Conservation (phyloP, 1,140 invertebrate genomes). For the Drosophila aff. region DNA sequence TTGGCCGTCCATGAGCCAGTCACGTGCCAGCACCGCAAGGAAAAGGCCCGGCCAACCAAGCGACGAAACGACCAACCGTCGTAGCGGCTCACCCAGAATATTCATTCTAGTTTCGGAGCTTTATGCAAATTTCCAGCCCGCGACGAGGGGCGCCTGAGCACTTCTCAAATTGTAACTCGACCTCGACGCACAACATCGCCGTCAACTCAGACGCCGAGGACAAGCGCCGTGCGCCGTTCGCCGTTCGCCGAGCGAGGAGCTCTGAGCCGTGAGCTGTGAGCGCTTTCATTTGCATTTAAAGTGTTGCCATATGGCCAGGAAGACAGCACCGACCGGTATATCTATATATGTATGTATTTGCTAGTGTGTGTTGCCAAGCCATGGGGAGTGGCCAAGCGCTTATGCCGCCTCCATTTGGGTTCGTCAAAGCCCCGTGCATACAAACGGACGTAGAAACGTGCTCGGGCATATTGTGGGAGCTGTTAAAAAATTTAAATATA, state of each 20-base stretch:
- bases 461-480: conserved; percentile 23
- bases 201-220: conserved; percentile 61
- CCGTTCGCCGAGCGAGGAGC: no score
- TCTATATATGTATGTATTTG: no score
- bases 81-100: conserved; percentile 48
- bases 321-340: conserved; percentile 22
- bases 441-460: conserved; percentile 23
- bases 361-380: background rate
- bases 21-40: conserved; percentile 59
- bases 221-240: conserved; percentile 10
- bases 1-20: conserved; percentile 55
- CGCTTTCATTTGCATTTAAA: conserved; percentile 82
- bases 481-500: conserved; percentile 40
- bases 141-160: conserved; percentile 34
- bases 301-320: conserved; percentile 78
- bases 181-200: conserved; percentile 70
- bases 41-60: conserved; percentile 69
- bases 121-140: conserved; percentile 69
- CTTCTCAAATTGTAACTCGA: conserved; percentile 72
- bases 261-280: conserved; percentile 23
- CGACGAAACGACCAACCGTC: background rate
- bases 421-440: conserved; percentile 26
- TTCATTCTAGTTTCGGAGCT: conserved; percentile 70
- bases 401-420: conserved; percentile 1
- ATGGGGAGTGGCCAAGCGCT: conserved; percentile 16